Evolutionary conservation across 1,140 invertebrate genomes (phyloP).

Genomic region (Ceratosolen fusciceps): DNA sequence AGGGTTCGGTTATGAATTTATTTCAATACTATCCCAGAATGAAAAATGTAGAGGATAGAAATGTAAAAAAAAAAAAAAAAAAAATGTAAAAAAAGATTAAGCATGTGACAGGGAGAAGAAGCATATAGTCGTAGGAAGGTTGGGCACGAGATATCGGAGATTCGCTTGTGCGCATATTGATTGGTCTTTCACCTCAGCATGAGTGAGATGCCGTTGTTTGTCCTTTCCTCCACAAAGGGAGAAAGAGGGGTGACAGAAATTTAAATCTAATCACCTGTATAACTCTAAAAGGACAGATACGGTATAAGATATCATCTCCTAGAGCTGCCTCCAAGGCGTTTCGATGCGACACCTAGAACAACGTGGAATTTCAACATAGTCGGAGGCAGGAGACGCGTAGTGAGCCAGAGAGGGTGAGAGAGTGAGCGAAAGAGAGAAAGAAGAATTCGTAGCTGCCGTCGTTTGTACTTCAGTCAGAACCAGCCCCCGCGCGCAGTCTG

Average conservation of each 20-base stretch:
- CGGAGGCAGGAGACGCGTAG: background rate
- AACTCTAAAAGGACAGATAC: background rate
- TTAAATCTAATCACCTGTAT: background rate
- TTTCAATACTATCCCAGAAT: too few relatives aligned
- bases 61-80: background rate
- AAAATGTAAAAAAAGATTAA: background rate
- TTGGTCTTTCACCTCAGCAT: slow-evolving; percentile 62
- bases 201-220: background rate
- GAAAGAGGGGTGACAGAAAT: background rate
- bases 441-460: background rate
- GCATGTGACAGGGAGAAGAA: too few relatives aligned
- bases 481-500: slow-evolving; percentile 51
- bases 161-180: slow-evolving; percentile 66
- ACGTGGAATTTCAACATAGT: too few relatives aligned
- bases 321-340: too few relatives aligned
- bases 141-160: slow-evolving; percentile 63
- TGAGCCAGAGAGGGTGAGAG: background rate
- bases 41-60: background rate
- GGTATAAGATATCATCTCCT: background rate
- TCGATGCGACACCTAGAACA: background rate
- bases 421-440: background rate
- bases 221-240: background rate
- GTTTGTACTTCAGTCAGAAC: background rate
- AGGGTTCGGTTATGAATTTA: too few relatives aligned
- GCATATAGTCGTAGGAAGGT: slow-evolving; percentile 16